Evolutionary conservation across 2,113 vertebrate species (phyloP), one percentile per base, ranked within the genome.

Genomic region (Perognathus longimembris): DNA sequence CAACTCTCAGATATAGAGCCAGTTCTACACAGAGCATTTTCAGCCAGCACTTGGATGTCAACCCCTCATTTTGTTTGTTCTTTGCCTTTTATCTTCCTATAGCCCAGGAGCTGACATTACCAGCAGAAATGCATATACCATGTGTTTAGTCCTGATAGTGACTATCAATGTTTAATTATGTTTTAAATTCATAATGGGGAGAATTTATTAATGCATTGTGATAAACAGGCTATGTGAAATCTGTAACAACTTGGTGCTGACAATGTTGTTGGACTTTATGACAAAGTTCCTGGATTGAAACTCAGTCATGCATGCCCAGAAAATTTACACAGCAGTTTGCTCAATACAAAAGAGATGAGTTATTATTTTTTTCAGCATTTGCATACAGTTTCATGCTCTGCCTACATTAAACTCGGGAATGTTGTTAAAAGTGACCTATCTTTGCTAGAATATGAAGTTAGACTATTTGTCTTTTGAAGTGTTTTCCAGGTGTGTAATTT

Each of bases 141-240:
- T 91, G 91, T 93, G 95, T 81, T 92, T 59, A 34, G 73, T 61
- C 42, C 91, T 93, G 92, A 96, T 92, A 93, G 92, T 91, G 76
- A 83, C 75, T 92, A 89, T 91, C 79, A 84, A 36, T 88, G 63
- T 81, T 91, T 95, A 92, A 95, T 93, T 93, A 88, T 70, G 81
- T 86, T 93, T 86, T 80, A 92, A 91, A 96, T 93, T 93, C 34
- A 91, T 70, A 92, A 92, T 40, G 40, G 74, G 80, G 89, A 78
- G 40, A 90, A 96, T 79, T 86, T 89, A 89, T 90, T 94, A 96
- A 87, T 92, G 64, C 90, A 76, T 84, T 85, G 34, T 80, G 45
- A 88, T 89, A 88, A 90, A 54, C 38, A 38, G 64, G 30, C 71
- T 45, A 6, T 82, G 69, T 73, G 36, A 91, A 89, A 87, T 80